A percentile compares a stretch with the other conserved stretches of the same genome.
phyloP scores from a whole-genome alignment of 2,797 vertebrate species.

The Chromobotia macracanthus region DNA sequence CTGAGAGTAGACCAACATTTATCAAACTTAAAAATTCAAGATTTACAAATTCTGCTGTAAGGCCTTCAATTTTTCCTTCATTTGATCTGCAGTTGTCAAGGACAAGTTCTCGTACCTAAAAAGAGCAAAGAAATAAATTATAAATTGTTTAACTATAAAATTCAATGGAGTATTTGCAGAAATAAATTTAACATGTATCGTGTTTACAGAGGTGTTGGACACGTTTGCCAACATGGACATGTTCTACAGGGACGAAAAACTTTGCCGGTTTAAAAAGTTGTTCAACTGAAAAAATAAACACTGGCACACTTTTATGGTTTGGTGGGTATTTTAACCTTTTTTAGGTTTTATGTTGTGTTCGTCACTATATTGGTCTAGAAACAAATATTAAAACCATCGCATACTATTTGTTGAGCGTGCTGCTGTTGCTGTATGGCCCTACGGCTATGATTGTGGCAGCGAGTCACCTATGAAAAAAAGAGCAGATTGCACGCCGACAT shows the following conservation, averaged over 20 bases:
- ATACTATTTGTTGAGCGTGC: not conserved
- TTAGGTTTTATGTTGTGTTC: not conserved
- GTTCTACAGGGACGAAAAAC: not conserved
- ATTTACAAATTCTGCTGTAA: slow-evolving; percentile 90
- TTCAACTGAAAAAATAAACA: not conserved
- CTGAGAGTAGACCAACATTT: slow-evolving; percentile 87
- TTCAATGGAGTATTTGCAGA: no score
- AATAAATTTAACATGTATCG: not conserved
- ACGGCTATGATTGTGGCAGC: slow-evolving; percentile 61
- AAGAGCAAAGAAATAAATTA: slow-evolving; percentile 22
- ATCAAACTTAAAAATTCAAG: slow-evolving; percentile 95
- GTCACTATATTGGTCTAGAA: not conserved
- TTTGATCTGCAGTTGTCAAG: slow-evolving; percentile 90
- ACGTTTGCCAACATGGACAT: slow-evolving; percentile 5
- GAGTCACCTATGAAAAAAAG: slow-evolving; percentile 74
- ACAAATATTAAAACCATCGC: not conserved
- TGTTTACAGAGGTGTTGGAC: not conserved
- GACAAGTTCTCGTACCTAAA: slow-evolving; percentile 89
- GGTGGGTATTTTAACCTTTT: not conserved
- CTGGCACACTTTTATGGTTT: not conserved
- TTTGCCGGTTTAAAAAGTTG: slow-evolving; percentile 9
- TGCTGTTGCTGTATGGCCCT: slow-evolving; percentile 26
- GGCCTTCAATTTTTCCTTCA: slow-evolving; percentile 90
- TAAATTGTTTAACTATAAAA: no score
- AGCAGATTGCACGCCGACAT: slow-evolving; percentile 31